A percentile compares a stretch with the other conserved stretches of the same genome.
phyloP scores from a whole-genome alignment of 2,888 invertebrate species.

The Zaprionus obscuricornis region DNA sequence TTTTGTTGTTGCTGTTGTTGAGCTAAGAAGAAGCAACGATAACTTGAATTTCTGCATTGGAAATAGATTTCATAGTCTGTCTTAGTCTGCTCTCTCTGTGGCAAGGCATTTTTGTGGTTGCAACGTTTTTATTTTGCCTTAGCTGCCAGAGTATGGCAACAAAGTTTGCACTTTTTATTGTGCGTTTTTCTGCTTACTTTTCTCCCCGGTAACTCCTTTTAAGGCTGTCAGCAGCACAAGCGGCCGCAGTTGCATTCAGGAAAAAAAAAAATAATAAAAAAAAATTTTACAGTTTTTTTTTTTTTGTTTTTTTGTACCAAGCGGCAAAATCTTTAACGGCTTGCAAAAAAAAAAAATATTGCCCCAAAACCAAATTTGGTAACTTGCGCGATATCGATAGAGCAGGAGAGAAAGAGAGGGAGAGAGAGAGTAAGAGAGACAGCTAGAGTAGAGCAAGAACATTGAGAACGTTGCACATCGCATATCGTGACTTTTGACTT shows the following conservation, averaged over 20 bases:
- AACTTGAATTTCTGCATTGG: constrained; percentile 17
- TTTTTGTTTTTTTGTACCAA: too few relatives aligned
- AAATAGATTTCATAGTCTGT: not conserved
- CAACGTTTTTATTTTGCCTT: too few relatives aligned
- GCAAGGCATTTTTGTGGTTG: constrained; percentile 7
- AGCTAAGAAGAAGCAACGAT: constrained; percentile 20
- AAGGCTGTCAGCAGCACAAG: too few relatives aligned
- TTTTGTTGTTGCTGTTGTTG: too few relatives aligned
- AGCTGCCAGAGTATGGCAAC: constrained; percentile 40
- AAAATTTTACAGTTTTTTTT: constrained; percentile 72
- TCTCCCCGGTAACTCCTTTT: constrained; percentile 65
- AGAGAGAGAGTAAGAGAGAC: constrained; percentile 9
- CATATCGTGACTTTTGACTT: constrained; percentile 67
- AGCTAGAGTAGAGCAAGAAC: not conserved
- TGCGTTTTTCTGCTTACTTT: constrained; percentile 65
- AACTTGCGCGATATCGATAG: not conserved
- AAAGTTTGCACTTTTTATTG: constrained; percentile 67
- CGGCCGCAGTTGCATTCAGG: too few relatives aligned
- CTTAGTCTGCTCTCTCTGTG: not conserved
- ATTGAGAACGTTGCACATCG: constrained; percentile 38
- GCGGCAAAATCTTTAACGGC: constrained; percentile 69
- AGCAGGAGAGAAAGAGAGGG: too few relatives aligned
- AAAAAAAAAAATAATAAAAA: too few relatives aligned
- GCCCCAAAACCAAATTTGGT: constrained; percentile 68
- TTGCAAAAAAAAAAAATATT: constrained; percentile 64